phyloP scores from a whole-genome alignment of 2,888 invertebrate species.

The Hoplodrina blanda region DNA sequence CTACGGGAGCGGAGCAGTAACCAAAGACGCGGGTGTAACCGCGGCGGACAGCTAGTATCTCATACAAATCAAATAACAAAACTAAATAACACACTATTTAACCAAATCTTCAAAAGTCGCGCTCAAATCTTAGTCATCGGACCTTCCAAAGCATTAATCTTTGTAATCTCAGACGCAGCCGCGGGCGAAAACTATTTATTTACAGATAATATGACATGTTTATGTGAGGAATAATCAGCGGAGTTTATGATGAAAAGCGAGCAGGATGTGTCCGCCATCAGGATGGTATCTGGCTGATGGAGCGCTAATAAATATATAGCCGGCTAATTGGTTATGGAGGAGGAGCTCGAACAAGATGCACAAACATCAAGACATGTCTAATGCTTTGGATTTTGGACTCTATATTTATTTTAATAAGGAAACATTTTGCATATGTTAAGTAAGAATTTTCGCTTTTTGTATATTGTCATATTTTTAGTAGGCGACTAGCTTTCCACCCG shows the following conservation, averaged over 20 bases:
- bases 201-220: slow-evolving; percentile 54
- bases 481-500: no score
- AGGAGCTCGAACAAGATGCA: neutral
- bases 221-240: slow-evolving; percentile 45
- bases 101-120: neutral
- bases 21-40: no score
- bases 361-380: neutral
- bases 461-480: neutral
- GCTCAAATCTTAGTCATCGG: slow-evolving; percentile 21
- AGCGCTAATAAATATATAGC: slow-evolving; percentile 27
- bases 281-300: slow-evolving; percentile 47
- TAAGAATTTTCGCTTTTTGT: neutral
- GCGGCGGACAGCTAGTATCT: no score
- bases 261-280: slow-evolving; percentile 45
- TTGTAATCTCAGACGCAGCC: slow-evolving; percentile 33
- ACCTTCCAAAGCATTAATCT: slow-evolving; percentile 29
- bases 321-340: slow-evolving; percentile 25
- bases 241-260: slow-evolving; percentile 51
- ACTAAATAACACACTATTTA: no score
- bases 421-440: no score
- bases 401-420: neutral
- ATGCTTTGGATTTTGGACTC: slow-evolving; percentile 6
- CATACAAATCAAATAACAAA: no score
- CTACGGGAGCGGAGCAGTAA: no score
- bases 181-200: slow-evolving; percentile 54